Evolutionary conservation across 2,888 invertebrate genomes (phyloP).

Genomic region (Pollenia labialis): DNA sequence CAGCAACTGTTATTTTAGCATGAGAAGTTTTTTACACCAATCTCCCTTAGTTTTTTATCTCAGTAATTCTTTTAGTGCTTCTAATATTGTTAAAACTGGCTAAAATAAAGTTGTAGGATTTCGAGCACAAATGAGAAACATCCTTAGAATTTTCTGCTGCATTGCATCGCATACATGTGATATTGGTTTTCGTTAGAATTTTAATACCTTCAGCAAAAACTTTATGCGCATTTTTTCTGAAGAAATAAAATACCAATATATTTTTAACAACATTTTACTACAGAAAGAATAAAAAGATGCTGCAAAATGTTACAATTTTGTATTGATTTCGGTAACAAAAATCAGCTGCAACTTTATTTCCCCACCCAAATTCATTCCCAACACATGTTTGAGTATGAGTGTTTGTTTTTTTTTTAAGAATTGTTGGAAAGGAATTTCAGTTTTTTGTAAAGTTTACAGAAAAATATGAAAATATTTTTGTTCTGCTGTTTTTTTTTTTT

Average conservation of each 20-base stretch:
- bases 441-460: constrained; percentile 20
- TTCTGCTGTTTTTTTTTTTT: background rate
- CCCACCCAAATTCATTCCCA: background rate
- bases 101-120: background rate
- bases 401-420: constrained; percentile 2
- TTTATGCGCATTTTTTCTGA: background rate
- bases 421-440: background rate
- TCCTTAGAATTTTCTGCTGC: background rate
- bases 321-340: background rate
- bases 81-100: background rate
- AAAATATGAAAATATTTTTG: background rate
- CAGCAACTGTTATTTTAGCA: background rate
- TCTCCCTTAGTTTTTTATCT: background rate
- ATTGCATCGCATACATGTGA: constrained; percentile 7
- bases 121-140: background rate
- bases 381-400: constrained; percentile 5
- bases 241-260: constrained; percentile 19
- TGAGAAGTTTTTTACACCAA: background rate
- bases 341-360: background rate
- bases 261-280: background rate
- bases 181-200: constrained; percentile 24
- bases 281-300: background rate
- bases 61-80: background rate
- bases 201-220: background rate
- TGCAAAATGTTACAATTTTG: constrained; percentile 1